Evolutionary conservation across 2,797 vertebrate species (phyloP), one percentile per base, ranked within the genome.

Genomic region (Kryptolebias ocellatus): DNA sequence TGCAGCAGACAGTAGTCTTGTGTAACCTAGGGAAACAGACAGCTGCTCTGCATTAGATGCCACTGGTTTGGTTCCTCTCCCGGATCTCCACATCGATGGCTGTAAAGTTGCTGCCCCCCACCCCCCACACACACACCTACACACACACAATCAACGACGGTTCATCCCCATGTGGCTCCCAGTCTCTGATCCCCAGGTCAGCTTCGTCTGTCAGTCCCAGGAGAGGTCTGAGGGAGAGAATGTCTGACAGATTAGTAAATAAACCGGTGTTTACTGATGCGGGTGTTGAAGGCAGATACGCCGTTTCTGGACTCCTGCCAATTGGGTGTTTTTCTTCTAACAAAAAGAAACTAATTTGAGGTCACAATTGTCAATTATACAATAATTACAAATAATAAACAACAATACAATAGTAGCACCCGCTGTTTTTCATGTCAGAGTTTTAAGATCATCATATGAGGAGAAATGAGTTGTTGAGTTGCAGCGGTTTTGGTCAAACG

Each of bases 41-140:
- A 93, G 90, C 91, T 93, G 92, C 84, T 93, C 81, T 84, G 84
- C 78, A 80, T 91, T 92, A 84, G 77, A 86, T 75, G 71, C 85
- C 87, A 82, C 83, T 80, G 77, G 70, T 86, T 45, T 83, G 78
- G 74, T 87, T 84, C 57, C 71, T 84, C 74, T 82, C 73, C 70
- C 74, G 76, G 72, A 78, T 81, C 72, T 74, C 61, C 58, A 70
- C 64, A 67, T 71, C 55, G 56, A 75, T n/a, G 74, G 62, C 78
- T 77, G 72, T 61, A 72, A 78, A 80, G 67, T 66, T 45, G 55
- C 72, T 76, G 67, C 65, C 49, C 64, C 27, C 37, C 59, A 15
- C 7, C 74, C 74, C 59, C 70, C 67, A 77, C 74, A 44, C 7
- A 53, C 37, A 39, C 37, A 39, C 37, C 10, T 10, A 39, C 37